These are phyloP conservation scores for Melospiza georgiana DNA, from an alignment of 2,113 vertebrate genomes.

Conservation along the genomic window DNA sequence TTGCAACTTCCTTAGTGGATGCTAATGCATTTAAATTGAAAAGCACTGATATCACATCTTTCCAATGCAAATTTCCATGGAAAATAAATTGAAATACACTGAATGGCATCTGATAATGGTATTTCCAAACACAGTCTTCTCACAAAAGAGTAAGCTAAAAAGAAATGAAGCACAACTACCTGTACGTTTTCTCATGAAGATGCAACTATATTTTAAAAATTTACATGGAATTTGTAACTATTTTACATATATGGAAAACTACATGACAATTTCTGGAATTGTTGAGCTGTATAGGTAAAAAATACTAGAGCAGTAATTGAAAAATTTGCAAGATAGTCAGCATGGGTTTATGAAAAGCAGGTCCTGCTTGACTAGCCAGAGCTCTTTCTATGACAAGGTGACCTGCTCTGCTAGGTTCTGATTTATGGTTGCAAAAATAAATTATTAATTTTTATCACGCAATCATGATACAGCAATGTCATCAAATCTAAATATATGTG, in stretches of 20 bases:
- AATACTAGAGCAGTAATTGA: background rate
- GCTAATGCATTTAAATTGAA: background rate
- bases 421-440: background rate
- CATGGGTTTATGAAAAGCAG: background rate
- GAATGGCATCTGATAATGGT: background rate
- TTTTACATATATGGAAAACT: background rate
- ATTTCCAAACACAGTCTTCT: background rate
- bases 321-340: background rate
- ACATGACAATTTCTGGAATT: background rate
- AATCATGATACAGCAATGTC: background rate
- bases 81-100: background rate
- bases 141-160: background rate
- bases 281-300: background rate
- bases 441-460: background rate
- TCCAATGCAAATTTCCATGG: background rate
- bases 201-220: background rate
- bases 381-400: background rate
- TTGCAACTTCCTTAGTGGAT: background rate
- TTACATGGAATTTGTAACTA: background rate
- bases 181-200: background rate
- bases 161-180: background rate
- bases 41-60: background rate
- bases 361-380: background rate
- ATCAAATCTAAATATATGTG: background rate
- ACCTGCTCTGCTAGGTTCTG: background rate